phyloP scores from a whole-genome alignment of 2,797 vertebrate genomes.

The Ataeniobius toweri region DNA sequence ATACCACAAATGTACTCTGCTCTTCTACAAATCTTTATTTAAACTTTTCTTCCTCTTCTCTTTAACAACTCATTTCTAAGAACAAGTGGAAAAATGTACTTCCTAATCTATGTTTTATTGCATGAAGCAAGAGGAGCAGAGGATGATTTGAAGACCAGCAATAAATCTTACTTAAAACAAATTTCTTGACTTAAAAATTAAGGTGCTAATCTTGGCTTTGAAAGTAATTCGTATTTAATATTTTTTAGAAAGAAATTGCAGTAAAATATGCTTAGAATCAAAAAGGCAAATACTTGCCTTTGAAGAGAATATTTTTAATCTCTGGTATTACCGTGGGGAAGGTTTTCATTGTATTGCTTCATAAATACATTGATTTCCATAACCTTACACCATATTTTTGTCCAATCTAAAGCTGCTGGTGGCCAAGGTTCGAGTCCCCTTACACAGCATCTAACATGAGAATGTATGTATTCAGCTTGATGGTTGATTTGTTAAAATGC shows the following conservation, averaged over 20 bases:
- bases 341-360: background rate
- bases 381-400: background rate
- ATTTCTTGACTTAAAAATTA: too few relatives aligned
- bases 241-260: background rate
- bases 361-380: slow-evolving; percentile 2
- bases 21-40: background rate
- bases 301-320: too few relatives aligned
- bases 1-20: background rate
- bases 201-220: too few relatives aligned
- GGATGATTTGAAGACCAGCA: too few relatives aligned
- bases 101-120: too few relatives aligned
- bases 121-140: background rate
- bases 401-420: slow-evolving; percentile 4
- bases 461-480: slow-evolving; percentile 49
- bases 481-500: slow-evolving; percentile 54
- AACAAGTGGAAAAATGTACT: background rate
- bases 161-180: too few relatives aligned
- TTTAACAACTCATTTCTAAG: background rate
- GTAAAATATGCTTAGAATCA: background rate
- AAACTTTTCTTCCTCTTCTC: too few relatives aligned
- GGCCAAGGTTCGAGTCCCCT: slow-evolving; percentile 13
- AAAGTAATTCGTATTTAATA: too few relatives aligned
- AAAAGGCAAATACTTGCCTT: too few relatives aligned
- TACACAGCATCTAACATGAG: slow-evolving; percentile 1
- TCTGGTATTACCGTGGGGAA: too few relatives aligned